phyloP scores from a whole-genome alignment of 2,888 invertebrate genomes.

The Aquatica leii region DNA sequence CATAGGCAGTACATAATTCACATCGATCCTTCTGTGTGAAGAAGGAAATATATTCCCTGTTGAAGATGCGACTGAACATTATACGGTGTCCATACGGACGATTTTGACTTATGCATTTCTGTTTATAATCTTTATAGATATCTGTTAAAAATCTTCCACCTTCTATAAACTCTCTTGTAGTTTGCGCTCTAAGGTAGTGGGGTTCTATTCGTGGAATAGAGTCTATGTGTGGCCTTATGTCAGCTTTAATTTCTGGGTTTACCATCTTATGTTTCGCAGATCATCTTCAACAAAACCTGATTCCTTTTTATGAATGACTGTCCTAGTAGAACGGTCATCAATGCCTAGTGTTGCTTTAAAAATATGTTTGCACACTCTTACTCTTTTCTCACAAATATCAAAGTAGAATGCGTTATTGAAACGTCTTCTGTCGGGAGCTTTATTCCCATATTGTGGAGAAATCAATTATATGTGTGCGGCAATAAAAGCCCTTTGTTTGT shows the following conservation, averaged over 20 bases:
- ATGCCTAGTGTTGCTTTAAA: conserved; percentile 33
- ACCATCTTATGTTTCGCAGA: conserved; percentile 40
- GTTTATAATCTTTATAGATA: conserved; percentile 44
- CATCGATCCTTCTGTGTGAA: conserved; percentile 28
- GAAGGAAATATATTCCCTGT: conserved; percentile 16
- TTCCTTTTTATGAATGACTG: conserved; percentile 21
- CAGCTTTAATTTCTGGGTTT: conserved; percentile 37
- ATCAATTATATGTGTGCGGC: background rate
- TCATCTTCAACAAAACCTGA: conserved; percentile 33
- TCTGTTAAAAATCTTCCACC: conserved; percentile 42
- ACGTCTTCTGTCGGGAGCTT: background rate
- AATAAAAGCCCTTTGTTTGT: conserved; percentile 12
- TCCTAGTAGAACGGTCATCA: conserved; percentile 29
- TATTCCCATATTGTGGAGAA: conserved; percentile 14
- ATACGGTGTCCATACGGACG: conserved; percentile 13
- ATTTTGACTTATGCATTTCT: conserved; percentile 19
- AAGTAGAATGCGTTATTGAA: conserved; percentile 21
- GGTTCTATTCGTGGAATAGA: conserved; percentile 46
- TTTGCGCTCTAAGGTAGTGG: conserved; percentile 43
- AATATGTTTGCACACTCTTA: conserved; percentile 28
- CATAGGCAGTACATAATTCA: conserved; percentile 4
- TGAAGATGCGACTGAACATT: conserved; percentile 16
- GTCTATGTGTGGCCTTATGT: conserved; percentile 42
- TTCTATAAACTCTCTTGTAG: conserved; percentile 44
- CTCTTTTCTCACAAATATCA: conserved; percentile 4